phyloP scores from a whole-genome alignment of 2,797 vertebrate species.

The Hyperoplus lanceolatus region DNA sequence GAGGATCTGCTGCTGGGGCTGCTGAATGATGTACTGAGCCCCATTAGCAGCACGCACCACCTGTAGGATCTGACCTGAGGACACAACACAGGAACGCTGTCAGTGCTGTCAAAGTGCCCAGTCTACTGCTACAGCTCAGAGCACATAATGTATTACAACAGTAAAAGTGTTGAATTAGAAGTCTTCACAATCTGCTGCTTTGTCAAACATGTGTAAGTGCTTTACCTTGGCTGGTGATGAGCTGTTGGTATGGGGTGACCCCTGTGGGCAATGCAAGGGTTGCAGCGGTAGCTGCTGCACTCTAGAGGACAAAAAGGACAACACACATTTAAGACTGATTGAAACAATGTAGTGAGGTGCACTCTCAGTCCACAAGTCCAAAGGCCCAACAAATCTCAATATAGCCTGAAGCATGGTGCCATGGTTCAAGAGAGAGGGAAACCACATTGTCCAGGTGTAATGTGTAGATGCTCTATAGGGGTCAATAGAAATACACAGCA shows the following conservation, averaged over 20 bases:
- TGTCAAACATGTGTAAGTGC: background rate
- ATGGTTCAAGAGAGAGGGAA: background rate
- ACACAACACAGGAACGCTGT: background rate
- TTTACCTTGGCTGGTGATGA: constrained; percentile 95
- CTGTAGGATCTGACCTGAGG: constrained; percentile 95
- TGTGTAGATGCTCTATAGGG: background rate
- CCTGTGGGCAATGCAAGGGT: constrained; percentile 95
- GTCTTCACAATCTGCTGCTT: background rate
- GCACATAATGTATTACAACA: background rate
- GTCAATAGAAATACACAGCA: background rate
- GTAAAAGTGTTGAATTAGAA: background rate
- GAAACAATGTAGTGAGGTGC: constrained; percentile 13
- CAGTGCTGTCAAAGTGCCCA: background rate
- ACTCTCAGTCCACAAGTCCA: constrained; percentile 1
- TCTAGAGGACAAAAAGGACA: constrained; percentile 83
- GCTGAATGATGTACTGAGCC: constrained; percentile 95
- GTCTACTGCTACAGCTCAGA: background rate
- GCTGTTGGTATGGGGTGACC: constrained; percentile 94
- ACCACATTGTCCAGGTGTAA: background rate
- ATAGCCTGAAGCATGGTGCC: background rate
- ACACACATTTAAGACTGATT: background rate
- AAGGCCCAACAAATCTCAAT: background rate
- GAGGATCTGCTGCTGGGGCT: constrained; percentile 95
- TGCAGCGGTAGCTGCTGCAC: constrained; percentile 96
- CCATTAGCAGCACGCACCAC: constrained; percentile 94